Percentiles rank a stretch among this genome's conserved stretches.
Conservation (phyloP, 2,113 vertebrate species). For the Glaucomys volans region DNA sequence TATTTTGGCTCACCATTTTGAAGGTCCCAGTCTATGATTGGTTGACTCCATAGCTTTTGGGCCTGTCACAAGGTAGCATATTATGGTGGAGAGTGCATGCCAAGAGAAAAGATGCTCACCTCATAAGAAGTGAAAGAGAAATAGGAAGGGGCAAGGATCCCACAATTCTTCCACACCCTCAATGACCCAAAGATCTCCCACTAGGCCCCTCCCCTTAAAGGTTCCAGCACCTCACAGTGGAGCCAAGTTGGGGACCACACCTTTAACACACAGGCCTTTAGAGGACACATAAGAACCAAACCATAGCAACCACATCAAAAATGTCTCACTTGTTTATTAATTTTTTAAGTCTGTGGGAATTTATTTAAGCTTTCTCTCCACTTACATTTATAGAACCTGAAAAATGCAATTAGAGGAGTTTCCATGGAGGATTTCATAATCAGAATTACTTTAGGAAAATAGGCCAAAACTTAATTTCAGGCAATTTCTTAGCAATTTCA, state of each 20-base stretch:
- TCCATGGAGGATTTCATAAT: neutral
- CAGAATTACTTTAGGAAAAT: conserved; percentile 32
- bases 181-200: neutral
- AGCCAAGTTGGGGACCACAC: accelerated
- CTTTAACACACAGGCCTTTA: neutral
- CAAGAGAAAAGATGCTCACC: neutral
- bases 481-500: conserved; percentile 52
- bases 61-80: neutral
- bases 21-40: neutral
- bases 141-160: neutral
- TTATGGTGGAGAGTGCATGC: neutral
- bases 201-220: neutral
- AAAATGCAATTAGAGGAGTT: neutral
- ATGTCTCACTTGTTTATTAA: neutral
- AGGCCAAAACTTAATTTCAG: conserved; percentile 41
- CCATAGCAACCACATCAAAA: neutral
- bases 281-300: neutral
- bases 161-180: neutral
- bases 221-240: neutral
- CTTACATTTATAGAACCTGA: neutral
- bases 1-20: neutral
- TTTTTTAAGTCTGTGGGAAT: neutral
- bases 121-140: neutral
- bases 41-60: neutral
- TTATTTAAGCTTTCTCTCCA: neutral